phyloP scores from a whole-genome alignment of 2,888 invertebrate genomes.

The Oegoconia quadripuncta region DNA sequence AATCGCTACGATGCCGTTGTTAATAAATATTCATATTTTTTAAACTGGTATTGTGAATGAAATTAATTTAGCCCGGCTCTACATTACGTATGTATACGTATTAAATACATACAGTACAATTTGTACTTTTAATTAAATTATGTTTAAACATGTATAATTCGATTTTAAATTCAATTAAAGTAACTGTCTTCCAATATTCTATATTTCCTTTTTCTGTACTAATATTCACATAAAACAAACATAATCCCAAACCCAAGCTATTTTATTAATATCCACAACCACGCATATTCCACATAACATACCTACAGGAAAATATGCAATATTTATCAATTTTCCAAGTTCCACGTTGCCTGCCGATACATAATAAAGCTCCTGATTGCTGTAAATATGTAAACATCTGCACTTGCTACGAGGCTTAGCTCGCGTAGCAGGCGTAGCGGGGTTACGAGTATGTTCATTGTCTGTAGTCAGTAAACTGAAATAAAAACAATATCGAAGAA shows the following conservation, averaged over 20 bases:
- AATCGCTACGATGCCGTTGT: not conserved
- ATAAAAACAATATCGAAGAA: conserved; percentile 38
- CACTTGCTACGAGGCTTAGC: not conserved
- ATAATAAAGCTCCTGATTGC: not conserved
- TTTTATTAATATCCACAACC: no score
- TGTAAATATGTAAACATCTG: not conserved
- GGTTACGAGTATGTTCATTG: not conserved
- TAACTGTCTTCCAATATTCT: no score
- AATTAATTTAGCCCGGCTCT: conserved; percentile 9
- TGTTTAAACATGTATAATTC: no score
- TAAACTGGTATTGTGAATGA: conserved; percentile 2
- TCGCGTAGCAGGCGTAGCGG: not conserved
- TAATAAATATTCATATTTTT: conserved; percentile 3
- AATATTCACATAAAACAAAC: no score
- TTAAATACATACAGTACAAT: conserved; percentile 3
- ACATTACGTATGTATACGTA: conserved; percentile 6
- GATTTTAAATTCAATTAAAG: no score
- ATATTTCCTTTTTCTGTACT: not conserved
- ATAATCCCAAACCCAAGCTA: no score
- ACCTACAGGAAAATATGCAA: not conserved
- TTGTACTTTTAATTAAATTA: no score
- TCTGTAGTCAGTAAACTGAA: conserved; percentile 1
- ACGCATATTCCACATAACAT: not conserved
- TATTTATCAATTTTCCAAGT: not conserved
- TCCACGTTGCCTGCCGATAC: not conserved